phyloP scores from a whole-genome alignment of 2,797 vertebrate species.

The Rostrhamus sociabilis region DNA sequence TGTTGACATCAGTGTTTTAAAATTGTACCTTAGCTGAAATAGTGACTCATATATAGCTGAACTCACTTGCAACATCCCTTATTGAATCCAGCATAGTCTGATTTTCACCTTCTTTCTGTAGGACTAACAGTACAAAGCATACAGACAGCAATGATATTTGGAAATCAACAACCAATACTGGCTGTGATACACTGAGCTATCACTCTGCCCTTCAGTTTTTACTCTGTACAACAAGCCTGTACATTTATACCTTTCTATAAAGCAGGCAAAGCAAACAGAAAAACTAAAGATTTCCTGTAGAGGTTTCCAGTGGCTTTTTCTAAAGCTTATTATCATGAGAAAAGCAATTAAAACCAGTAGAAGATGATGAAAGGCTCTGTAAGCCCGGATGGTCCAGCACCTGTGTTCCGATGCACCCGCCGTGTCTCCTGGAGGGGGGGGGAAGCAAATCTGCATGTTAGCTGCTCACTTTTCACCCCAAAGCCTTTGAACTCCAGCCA shows the following conservation, averaged over 20 bases:
- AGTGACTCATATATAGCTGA: not conserved
- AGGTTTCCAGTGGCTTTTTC: not conserved
- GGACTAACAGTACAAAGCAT: not conserved
- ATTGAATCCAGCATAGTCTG: not conserved
- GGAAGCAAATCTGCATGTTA: not conserved
- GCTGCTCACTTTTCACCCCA: not conserved
- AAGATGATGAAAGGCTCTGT: not conserved
- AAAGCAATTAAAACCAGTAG: not conserved
- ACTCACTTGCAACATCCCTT: not conserved
- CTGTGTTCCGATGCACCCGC: fast-evolving
- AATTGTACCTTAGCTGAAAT: not conserved
- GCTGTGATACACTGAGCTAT: not conserved
- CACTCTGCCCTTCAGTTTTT: not conserved
- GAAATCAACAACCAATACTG: not conserved
- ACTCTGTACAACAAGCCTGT: not conserved
- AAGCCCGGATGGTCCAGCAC: not conserved
- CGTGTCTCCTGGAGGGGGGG: not conserved
- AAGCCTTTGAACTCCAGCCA: not conserved
- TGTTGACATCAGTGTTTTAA: not conserved
- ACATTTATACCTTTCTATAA: not conserved
- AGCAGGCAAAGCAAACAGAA: not conserved
- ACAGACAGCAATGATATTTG: not conserved
- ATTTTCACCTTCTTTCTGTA: not conserved
- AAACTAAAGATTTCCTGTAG: not conserved
- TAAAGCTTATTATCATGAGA: not conserved